phyloP scores from a whole-genome alignment of 2,797 vertebrate species.

The Kryptopterus vitreolus region DNA sequence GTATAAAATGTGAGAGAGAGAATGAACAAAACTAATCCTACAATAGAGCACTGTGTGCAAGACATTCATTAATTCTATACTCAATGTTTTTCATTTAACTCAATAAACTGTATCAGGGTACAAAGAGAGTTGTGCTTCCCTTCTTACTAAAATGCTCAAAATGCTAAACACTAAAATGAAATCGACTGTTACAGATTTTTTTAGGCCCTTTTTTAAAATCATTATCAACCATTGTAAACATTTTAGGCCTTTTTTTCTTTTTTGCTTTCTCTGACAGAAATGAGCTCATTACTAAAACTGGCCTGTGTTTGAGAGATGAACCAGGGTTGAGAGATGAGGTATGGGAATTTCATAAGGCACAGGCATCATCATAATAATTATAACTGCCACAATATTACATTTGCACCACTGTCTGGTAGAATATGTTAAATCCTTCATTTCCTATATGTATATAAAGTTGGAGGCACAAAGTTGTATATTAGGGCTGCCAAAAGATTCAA shows the following conservation, averaged over 20 bases:
- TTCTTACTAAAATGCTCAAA: not conserved
- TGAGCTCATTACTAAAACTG: not conserved
- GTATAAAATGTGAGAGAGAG: too few species aligned
- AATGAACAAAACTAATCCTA: not conserved
- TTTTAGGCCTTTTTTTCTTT: not conserved
- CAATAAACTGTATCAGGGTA: not conserved
- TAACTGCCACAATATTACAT: not conserved
- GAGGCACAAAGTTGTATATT: too few species aligned
- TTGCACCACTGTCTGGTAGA: not conserved
- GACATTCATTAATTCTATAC: too few species aligned
- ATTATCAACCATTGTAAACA: too few species aligned
- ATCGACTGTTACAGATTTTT: not conserved
- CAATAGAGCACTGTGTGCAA: too few species aligned
- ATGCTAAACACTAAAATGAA: not conserved
- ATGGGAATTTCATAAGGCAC: not conserved
- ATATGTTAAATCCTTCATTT: not conserved
- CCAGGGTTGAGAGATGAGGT: not conserved
- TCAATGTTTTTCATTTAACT: not conserved
- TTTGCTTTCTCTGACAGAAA: not conserved
- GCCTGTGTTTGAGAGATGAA: not conserved
- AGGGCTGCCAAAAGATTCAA: too few species aligned
- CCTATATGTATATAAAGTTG: not conserved
- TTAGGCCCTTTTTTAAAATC: too few species aligned
- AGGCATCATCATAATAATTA: not conserved
- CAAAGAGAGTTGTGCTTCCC: not conserved